phyloP scores from a whole-genome alignment of 2,888 invertebrate genomes.

The Charanyca ferruginea region DNA sequence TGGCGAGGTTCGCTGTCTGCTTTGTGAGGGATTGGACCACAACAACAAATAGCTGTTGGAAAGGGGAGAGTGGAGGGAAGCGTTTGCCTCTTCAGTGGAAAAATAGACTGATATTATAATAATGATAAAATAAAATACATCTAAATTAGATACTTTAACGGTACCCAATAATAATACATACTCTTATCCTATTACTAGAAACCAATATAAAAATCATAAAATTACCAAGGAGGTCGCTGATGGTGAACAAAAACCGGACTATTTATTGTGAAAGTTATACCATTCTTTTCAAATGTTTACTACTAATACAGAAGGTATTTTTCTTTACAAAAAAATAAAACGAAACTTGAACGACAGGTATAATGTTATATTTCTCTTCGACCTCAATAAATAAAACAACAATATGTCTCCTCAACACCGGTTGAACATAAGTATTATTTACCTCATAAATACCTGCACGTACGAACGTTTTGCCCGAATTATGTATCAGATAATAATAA shows the following conservation, averaged over 20 bases:
- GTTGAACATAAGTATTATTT: conserved; percentile 63
- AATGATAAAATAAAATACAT: no score
- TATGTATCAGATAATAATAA: conserved; percentile 69
- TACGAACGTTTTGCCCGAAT: conserved; percentile 64
- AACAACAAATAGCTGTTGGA: no score
- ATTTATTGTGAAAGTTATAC: not conserved
- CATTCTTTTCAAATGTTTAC: not conserved
- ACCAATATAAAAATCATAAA: not conserved
- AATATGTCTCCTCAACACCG: conserved; percentile 55
- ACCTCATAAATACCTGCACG: conserved; percentile 68
- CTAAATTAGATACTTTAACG: no score
- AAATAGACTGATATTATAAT: no score
- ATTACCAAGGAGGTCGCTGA: not conserved
- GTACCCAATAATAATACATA: no score
- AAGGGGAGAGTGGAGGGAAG: no score
- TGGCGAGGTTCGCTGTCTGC: no score
- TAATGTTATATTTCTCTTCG: conserved; percentile 40
- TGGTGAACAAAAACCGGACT: not conserved
- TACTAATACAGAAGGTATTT: not conserved
- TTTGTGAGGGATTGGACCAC: no score
- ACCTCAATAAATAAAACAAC: conserved; percentile 62
- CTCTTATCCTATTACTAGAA: not conserved
- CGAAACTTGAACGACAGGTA: conserved; percentile 27
- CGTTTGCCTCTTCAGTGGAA: no score
- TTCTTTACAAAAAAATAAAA: conserved; percentile 23